Base-by-base conservation (phyloP, 2,113 vertebrate species). In the Drymodes brunneopygia region DNA sequence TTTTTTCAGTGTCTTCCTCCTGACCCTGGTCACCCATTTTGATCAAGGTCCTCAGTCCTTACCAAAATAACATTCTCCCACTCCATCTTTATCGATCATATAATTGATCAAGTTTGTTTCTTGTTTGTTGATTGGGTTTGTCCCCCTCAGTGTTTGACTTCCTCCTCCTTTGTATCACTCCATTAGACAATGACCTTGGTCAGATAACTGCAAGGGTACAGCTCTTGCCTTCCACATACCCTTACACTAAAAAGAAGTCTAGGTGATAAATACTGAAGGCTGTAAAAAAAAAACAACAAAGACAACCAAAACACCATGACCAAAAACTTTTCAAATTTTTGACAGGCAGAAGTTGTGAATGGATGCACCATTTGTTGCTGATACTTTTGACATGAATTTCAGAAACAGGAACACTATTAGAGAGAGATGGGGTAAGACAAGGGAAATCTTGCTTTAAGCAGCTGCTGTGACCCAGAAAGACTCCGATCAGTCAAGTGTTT, bases 81-180 rank as follows among this genome's bases (percentile, higher is more conserved):
- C 2, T 74, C 5, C 6, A 15, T 8, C 33, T 47, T 42, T 36
- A 64, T 62, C 42, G 33, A 2, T 33, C 1, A 0, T 70, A 7
- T 18, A 66, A 36, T 28, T 50, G 11, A 29, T 4, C 6, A 22
- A 8, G 7, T 44, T 67, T 74, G 3, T 61, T 74, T 66, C 14
- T 17, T 65, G 8, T 31, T 24, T 81, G 10, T 16, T 73, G 10
- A 8, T 40, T 42, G 38, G 3, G 8, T 71, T 64, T 64, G 17
- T 60, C 3, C 4, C 8, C 10, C 3, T 70, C 38, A 82, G 6
- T 51, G 17, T 85, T 82, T 79, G 23, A 1, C 11, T 66, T 77
- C 17, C 28, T 87, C 7, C 5, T 45, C 6, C 79, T 78, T 51
- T 12, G 10, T 19, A 40, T 11, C 20, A 67, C 5, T 6, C 35